Evolutionary conservation across 2,113 vertebrate species (phyloP).

Genomic region (Apaloderma vittatum): DNA sequence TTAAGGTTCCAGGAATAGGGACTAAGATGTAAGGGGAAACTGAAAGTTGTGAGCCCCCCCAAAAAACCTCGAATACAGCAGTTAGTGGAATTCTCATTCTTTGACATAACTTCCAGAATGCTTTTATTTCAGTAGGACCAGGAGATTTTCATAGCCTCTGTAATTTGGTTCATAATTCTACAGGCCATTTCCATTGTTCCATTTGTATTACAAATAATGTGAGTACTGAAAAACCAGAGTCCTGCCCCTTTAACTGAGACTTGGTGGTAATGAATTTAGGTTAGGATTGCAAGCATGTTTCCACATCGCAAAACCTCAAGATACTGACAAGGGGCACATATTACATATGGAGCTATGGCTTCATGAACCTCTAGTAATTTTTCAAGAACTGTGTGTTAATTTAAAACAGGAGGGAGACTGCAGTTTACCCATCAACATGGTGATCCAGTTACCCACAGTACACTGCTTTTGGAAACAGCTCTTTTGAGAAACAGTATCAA

Average conservation of each 20-base stretch:
- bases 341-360: neutral
- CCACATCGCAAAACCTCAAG: neutral
- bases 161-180: neutral
- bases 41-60: neutral
- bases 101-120: neutral
- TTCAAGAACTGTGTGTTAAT: neutral
- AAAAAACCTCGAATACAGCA: neutral
- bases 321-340: no score
- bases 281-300: neutral
- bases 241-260: neutral
- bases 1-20: neutral
- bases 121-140: neutral
- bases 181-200: neutral
- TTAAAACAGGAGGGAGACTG: neutral
- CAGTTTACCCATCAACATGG: neutral
- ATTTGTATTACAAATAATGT: neutral
- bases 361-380: neutral
- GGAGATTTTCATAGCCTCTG: neutral
- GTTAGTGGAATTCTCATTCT: neutral
- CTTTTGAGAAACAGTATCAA: neutral
- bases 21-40: neutral
- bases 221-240: neutral
- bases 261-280: neutral
- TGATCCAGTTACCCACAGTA: neutral
- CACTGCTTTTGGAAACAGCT: neutral